Base-by-base conservation (phyloP, 1,140 invertebrate species). In the Drosophila tristis region DNA sequence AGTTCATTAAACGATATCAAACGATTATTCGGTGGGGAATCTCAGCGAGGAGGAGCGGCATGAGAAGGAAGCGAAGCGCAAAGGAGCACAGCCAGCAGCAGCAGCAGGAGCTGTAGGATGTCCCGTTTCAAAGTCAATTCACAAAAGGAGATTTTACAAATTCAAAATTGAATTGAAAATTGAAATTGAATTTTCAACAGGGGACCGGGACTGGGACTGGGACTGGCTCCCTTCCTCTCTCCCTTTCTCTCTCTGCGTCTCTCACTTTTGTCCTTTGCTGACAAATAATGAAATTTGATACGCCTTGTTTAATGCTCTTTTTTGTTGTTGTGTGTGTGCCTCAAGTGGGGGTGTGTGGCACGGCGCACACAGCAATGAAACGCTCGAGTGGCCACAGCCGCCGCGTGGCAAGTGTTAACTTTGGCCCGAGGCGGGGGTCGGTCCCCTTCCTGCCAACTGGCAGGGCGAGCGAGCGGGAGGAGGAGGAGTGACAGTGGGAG, bases 211-310 rank as follows among this genome's bases (percentile, higher is more conserved):
- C 20, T 2, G 20, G 20, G 20, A 20, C 20, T 2, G 20, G 20
- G 20, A 20, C 20, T 20, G 20, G 20, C 1, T 20, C 20, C 35
- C 35, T 39, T 13, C 3, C 9, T 13, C 11, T 5, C 35, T 39
- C 1, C 4, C 35, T 11, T 11, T 39, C 35, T 1, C 1, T 20
- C 20, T 20, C 20, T 20, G 1, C 20, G 16, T 35, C 31, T 4
- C 31, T 0, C 9, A 0, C 9, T 39, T 1, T 39, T 11, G n/a
- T 26, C 54, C 42, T 67, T 63, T 70, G 74, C 71, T 72, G 82
- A 82, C 76, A 84, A 90, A 90, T 91, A 91, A 91, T 91, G 90
- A 91, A 91, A 91, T 91, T 91, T 91, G 85, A 91, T 91, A 91
- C 81, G 90, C 90, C 90, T 91, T 91, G 81, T 91, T 91, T 91